Percentiles rank a stretch among this genome's conserved stretches.
phyloP scores from a whole-genome alignment of 2,113 vertebrate species.

The Istiophorus platypterus region DNA sequence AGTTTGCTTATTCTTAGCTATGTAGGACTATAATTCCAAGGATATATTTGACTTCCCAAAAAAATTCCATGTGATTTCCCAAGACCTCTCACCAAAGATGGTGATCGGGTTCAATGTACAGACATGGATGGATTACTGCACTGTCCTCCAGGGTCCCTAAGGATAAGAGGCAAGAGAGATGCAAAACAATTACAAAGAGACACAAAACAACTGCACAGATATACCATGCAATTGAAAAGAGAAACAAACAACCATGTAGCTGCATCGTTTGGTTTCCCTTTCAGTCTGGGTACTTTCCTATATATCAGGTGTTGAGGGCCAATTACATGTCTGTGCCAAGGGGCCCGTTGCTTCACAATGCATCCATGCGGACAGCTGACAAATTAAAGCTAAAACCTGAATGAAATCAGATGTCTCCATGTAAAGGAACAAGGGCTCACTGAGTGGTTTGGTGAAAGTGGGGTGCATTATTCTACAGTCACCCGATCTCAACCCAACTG shows the following conservation, averaged over 20 bases:
- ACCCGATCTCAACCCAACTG: neutral
- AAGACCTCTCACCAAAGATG: too few species aligned
- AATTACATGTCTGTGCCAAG: neutral
- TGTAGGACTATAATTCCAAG: neutral
- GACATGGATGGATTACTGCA: too few species aligned
- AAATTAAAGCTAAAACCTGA: neutral
- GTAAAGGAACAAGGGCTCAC: neutral
- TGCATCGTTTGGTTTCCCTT: neutral
- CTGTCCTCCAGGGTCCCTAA: neutral
- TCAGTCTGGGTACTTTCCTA: neutral
- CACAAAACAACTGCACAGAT: too few species aligned
- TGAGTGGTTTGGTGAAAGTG: neutral
- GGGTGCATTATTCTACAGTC: neutral
- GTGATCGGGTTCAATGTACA: too few species aligned
- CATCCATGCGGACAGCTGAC: neutral
- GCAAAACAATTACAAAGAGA: neutral
- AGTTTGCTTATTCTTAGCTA: neutral
- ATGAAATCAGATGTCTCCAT: neutral
- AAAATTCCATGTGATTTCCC: too few species aligned
- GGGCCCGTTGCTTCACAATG: neutral
- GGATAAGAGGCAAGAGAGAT: too few species aligned
- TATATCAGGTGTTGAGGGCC: neutral
- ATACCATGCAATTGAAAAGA: neutral
- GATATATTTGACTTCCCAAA: too few species aligned
- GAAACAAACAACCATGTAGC: neutral